phyloP scores from a whole-genome alignment of 1,140 invertebrate genomes.

The Uloborus diversus region DNA sequence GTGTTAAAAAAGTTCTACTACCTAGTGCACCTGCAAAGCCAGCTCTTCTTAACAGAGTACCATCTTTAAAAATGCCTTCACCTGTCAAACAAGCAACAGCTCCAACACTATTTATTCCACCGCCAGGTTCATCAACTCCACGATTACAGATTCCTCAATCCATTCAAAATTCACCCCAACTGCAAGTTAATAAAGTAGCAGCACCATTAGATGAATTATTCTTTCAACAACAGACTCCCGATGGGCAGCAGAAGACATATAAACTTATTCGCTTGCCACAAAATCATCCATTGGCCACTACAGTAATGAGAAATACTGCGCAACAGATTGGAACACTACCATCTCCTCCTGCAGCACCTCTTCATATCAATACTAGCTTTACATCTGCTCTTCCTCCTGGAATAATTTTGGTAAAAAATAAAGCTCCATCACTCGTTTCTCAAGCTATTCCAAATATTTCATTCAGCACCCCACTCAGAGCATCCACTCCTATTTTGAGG shows the following conservation, averaged over 20 bases:
- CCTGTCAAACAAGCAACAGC: no score
- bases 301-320: background rate
- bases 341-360: background rate
- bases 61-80: no score
- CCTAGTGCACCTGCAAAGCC: background rate
- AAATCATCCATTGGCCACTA: background rate
- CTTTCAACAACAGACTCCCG: conserved; percentile 37
- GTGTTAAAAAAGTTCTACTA: background rate
- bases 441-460: background rate
- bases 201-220: conserved; percentile 21
- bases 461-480: background rate
- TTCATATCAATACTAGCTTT: background rate
- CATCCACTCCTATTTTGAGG: background rate
- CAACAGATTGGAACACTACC: background rate
- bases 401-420: conserved; percentile 16
- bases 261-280: conserved; percentile 22
- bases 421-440: background rate
- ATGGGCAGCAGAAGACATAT: conserved; percentile 31
- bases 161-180: no score
- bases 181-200: no score
- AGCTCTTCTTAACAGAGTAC: no score
- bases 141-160: no score
- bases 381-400: conserved; percentile 13
- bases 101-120: no score
- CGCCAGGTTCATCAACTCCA: no score